A percentile compares a stretch with the other conserved stretches of the same genome.
Evolutionary conservation across 2,888 invertebrate genomes (phyloP).

Genomic region (Thecocarcelia acutangulata): DNA sequence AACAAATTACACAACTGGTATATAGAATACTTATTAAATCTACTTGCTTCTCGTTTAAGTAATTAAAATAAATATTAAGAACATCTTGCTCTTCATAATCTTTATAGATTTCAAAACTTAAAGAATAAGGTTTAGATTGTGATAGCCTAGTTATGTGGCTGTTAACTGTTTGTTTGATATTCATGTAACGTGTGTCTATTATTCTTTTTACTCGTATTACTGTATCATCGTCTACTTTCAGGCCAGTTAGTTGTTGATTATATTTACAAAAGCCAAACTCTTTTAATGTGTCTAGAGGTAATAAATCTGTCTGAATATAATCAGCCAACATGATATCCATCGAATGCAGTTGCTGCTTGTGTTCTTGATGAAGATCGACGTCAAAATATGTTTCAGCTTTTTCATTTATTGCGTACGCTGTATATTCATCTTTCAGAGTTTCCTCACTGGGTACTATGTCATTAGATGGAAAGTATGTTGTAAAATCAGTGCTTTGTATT

Average conservation of each 20-base stretch:
- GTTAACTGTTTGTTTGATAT: slow-evolving; percentile 59
- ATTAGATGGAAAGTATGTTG: slow-evolving; percentile 6
- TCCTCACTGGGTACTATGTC: not conserved
- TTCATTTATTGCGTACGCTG: not conserved
- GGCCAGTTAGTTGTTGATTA: slow-evolving; percentile 14
- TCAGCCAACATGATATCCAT: slow-evolving; percentile 69
- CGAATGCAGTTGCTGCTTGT: slow-evolving; percentile 5
- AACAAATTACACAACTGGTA: slow-evolving; percentile 13
- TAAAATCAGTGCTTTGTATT: slow-evolving; percentile 6
- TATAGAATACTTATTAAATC: slow-evolving; percentile 64
- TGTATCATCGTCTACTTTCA: slow-evolving; percentile 12
- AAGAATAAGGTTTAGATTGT: slow-evolving; percentile 70
- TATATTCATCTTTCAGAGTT: not conserved
- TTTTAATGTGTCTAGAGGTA: slow-evolving; percentile 70
- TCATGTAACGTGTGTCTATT: slow-evolving; percentile 36
- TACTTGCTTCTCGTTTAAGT: slow-evolving; percentile 58
- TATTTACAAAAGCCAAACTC: slow-evolving; percentile 70
- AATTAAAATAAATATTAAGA: slow-evolving; percentile 71
- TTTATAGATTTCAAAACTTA: slow-evolving; percentile 70
- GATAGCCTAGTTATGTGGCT: slow-evolving; percentile 61
- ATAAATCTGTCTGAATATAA: slow-evolving; percentile 73
- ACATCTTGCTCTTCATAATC: slow-evolving; percentile 68
- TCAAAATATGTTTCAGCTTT: not conserved
- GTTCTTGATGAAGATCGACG: not conserved
- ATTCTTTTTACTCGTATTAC: slow-evolving; percentile 5